Conservation (phyloP, 92 coral and sea anemone species). For the Phenganax subtilis region DNA sequence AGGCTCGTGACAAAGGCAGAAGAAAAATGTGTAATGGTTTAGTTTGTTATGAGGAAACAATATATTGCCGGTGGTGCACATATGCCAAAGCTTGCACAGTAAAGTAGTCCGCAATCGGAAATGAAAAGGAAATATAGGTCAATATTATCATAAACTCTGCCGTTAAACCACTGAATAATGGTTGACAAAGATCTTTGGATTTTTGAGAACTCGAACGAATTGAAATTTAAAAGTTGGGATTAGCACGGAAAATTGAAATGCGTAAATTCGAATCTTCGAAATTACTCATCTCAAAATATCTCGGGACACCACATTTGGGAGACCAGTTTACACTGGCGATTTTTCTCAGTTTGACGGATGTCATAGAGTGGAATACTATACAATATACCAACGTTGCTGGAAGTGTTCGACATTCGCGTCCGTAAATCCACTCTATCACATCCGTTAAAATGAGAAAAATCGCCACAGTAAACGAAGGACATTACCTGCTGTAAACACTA, state of each 20-base stretch:
- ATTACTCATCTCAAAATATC: not conserved
- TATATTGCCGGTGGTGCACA: not conserved
- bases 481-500: not conserved
- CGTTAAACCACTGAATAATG: not conserved
- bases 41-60: not conserved
- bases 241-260: not conserved
- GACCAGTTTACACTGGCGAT: too few relatives aligned
- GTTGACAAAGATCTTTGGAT: constrained; percentile 1
- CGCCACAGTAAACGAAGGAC: not conserved
- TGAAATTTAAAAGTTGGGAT: not conserved
- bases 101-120: constrained; percentile 13
- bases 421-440: too few relatives aligned
- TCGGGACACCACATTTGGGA: not conserved
- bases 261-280: not conserved
- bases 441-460: too few relatives aligned
- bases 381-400: too few relatives aligned
- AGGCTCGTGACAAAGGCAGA: not conserved
- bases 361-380: too few relatives aligned
- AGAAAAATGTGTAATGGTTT: not conserved
- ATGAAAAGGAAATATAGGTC: not conserved
- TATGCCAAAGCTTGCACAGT: not conserved
- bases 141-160: not conserved
- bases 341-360: too few relatives aligned
- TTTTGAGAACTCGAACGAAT: not conserved
- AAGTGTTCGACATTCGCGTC: too few relatives aligned